Percentiles rank a stretch among this genome's conserved stretches.
Conservation (phyloP, 2,888 invertebrate genomes). For the Steinernema scapterisci region DNA sequence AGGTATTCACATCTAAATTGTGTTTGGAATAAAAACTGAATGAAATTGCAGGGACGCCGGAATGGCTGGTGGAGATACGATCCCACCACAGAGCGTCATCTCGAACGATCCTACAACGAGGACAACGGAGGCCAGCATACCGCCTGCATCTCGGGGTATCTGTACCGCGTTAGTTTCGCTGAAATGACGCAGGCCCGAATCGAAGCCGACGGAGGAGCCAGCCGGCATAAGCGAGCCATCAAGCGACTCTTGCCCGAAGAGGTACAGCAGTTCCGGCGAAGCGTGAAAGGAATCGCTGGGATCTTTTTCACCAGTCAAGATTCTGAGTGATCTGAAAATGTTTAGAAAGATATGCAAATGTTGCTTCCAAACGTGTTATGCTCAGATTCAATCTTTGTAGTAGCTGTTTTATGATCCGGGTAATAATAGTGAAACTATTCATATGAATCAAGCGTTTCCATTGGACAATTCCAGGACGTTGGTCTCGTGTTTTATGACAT, state of each 20-base stretch:
- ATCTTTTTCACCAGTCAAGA: neutral
- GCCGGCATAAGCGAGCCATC: neutral
- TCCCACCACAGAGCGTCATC: conserved; percentile 48
- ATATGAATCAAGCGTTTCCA: neutral
- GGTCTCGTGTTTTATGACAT: conserved; percentile 19
- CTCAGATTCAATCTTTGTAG: neutral
- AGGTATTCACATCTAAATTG: conserved; percentile 27
- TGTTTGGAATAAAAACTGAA: neutral
- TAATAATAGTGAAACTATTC: neutral
- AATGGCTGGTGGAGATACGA: conserved; percentile 58
- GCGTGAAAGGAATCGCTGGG: conserved; percentile 8
- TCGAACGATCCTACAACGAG: conserved; percentile 36
- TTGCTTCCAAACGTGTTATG: neutral
- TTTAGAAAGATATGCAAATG: neutral
- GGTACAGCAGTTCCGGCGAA: neutral
- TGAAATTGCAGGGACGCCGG: conserved; percentile 38
- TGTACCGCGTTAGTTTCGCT: neutral
- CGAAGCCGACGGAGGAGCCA: neutral
- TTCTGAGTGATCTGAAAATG: neutral
- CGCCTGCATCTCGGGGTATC: neutral
- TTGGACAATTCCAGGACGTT: conserved; percentile 14
- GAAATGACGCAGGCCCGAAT: neutral
- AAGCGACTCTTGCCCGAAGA: conserved; percentile 7
- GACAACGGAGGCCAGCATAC: neutral
- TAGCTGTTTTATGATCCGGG: neutral